Conservation (phyloP, 2,888 invertebrate genomes). For the Lymantria monacha region DNA sequence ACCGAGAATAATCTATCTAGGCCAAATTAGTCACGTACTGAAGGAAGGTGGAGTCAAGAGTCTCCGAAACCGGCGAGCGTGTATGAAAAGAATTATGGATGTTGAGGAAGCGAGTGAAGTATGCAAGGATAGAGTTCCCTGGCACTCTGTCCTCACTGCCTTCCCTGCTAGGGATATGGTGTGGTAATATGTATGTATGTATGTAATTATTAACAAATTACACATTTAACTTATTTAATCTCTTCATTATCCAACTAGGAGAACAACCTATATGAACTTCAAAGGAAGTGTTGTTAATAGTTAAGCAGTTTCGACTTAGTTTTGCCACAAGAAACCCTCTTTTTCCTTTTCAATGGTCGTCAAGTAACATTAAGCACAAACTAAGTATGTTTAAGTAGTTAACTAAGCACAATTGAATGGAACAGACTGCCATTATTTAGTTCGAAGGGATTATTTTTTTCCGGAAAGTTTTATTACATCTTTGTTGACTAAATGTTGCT, state of each 20-base stretch:
- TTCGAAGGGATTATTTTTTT: too few species aligned
- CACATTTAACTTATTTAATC: slow-evolving; percentile 18
- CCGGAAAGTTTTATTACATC: too few species aligned
- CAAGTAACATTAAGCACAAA: slow-evolving; percentile 29
- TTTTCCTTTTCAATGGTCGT: slow-evolving; percentile 27
- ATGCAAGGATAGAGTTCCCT: too few species aligned
- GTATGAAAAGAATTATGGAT: too few species aligned
- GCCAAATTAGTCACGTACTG: too few species aligned
- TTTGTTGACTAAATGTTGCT: too few species aligned
- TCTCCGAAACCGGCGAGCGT: too few species aligned
- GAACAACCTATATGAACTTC: slow-evolving; percentile 14
- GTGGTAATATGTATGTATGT: background rate
- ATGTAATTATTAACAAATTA: background rate
- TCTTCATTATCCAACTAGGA: slow-evolving; percentile 10
- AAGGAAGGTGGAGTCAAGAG: too few species aligned
- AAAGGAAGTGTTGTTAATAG: slow-evolving; percentile 28
- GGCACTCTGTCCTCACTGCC: too few species aligned
- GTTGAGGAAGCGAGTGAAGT: too few species aligned
- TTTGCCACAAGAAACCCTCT: slow-evolving; percentile 18
- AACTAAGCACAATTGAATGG: slow-evolving; percentile 15
- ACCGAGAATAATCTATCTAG: too few species aligned
- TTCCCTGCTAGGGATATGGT: too few species aligned
- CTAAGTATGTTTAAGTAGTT: slow-evolving; percentile 35
- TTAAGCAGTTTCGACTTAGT: slow-evolving; percentile 33
- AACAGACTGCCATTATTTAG: background rate